These are phyloP conservation scores for Xiphophorus birchmanni DNA, from an alignment of 2,797 vertebrate genomes.

Conservation along the genomic window DNA sequence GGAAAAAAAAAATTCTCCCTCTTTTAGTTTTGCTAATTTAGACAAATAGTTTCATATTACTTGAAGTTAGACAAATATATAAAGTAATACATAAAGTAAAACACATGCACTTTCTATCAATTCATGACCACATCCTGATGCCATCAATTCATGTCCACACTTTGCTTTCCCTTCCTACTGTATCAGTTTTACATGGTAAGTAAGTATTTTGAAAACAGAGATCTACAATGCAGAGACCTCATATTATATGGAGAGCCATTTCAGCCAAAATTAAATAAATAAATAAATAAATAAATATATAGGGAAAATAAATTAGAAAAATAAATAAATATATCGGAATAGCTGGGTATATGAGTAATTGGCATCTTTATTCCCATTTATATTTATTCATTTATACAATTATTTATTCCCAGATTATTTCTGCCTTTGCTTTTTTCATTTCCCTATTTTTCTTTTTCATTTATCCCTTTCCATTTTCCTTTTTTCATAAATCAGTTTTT, in stretches of 20 bases:
- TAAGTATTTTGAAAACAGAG: neutral
- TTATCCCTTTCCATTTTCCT: no score
- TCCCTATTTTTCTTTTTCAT: no score
- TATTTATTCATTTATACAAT: no score
- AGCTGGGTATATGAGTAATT: no score
- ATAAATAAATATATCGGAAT: no score
- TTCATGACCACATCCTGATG: neutral
- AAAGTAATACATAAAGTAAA: neutral
- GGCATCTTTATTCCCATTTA: no score
- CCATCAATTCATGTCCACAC: neutral
- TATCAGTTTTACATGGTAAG: neutral
- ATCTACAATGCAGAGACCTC: neutral
- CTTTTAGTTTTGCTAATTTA: neutral
- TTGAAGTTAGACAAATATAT: neutral
- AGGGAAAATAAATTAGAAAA: no score
- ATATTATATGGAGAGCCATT: neutral
- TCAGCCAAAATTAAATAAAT: no score
- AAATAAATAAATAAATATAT: no score
- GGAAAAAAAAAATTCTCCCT: neutral
- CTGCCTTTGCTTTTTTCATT: no score
- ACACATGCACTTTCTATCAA: neutral
- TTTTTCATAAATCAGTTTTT: no score
- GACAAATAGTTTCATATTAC: neutral
- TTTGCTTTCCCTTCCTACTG: neutral
- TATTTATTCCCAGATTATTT: no score